Evolutionary conservation across 1,140 invertebrate genomes (phyloP).

Genomic region (Parapsyche elsis): DNA sequence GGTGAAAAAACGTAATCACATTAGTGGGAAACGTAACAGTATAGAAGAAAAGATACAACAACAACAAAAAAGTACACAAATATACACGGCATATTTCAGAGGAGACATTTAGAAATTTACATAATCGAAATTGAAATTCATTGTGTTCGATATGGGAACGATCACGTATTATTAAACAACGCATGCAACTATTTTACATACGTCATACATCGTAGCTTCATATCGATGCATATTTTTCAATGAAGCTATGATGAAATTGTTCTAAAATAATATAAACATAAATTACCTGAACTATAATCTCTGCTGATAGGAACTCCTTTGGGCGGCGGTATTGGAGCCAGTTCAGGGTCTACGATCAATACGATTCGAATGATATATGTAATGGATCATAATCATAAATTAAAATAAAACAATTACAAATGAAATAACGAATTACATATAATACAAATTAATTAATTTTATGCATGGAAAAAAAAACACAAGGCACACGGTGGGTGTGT

Average conservation of each 20-base stretch:
- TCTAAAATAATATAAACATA: not conserved
- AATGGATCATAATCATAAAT: conserved; percentile 57
- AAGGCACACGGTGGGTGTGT: conserved; percentile 40
- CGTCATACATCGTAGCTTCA: no score
- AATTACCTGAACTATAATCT: conserved; percentile 71
- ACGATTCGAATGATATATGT: conserved; percentile 65
- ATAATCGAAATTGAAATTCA: not conserved
- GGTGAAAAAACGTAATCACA: conserved; percentile 18
- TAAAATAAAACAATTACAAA: conserved; percentile 32
- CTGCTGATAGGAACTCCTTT: conserved; percentile 71
- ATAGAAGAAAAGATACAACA: not conserved
- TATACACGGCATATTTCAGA: not conserved
- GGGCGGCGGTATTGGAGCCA: conserved; percentile 73
- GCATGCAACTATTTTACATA: no score
- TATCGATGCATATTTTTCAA: no score
- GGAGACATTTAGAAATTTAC: not conserved
- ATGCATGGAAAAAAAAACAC: conserved; percentile 30
- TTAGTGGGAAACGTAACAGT: conserved; percentile 2
- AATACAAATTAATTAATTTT: conserved; percentile 24
- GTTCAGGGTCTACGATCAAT: conserved; percentile 70
- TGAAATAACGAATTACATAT: conserved; percentile 8
- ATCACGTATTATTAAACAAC: not conserved
- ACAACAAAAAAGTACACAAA: not conserved
- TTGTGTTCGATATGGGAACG: not conserved
- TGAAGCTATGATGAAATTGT: no score